Base-by-base conservation (phyloP, 1,140 invertebrate genomes). In the Maconellicoccus hirsutus region DNA sequence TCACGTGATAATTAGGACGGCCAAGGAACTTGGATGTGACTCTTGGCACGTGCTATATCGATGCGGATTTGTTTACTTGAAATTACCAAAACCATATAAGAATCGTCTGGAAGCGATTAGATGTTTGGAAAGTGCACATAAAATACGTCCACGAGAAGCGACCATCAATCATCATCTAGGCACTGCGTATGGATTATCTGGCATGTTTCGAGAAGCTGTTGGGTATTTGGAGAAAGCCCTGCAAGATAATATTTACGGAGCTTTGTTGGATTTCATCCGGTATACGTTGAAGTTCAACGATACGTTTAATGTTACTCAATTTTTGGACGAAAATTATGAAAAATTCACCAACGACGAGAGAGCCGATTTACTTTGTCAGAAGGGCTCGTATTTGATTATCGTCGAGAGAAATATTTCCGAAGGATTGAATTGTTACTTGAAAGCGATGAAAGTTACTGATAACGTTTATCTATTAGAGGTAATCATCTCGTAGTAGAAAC, bases 301-400 rank as follows among this genome's bases (percentile, higher is more conserved):
- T 3, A 3, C 10, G 42, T 52, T 52, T 16, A 19, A 52, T 16
- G 42, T 52, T 14, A 52, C n/a, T 8, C 6, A 52, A 52, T 52
- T 52, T 3, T 19, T 52, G 42, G 42, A 52, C n/a, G 42, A 52
- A 52, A 52, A 52, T 19, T 52, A 52, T 16, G 42, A 52, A 16
- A 52, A 52, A 52, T 52, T 52, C n/a, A 52, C 42, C 42, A 52
- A 52, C 42, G 42, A 52, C 42, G 42, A 52, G 16, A 52, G n/a
- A 52, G 42, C 42, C 2, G 42, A 52, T 52, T 52, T 52, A 16
- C 42, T 52, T 52, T 52, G 42, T 19, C 42, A 52, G 16, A 52
- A 52, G n/a, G 42, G 42, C 2, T 52, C 42, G 2, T 52, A 52
- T 52, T 52, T 52, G 42, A 52, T 52, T 8, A 52, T 52, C 42